phyloP scores from a whole-genome alignment of 2,888 invertebrate genomes.

The Netelia melanura region DNA sequence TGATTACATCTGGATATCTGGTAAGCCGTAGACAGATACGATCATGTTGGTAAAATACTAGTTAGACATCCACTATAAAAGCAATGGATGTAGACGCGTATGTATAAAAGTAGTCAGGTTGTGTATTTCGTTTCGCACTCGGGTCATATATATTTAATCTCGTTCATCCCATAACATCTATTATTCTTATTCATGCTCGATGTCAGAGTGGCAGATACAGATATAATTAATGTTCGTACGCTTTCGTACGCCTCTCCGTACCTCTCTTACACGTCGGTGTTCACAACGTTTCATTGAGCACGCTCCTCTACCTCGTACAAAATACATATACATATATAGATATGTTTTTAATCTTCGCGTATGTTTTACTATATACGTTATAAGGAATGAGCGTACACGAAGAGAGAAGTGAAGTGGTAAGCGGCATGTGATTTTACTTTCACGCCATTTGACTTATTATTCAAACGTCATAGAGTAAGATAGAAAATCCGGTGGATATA shows the following conservation, averaged over 20 bases:
- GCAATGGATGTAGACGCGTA: not conserved
- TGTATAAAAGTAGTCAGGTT: slow-evolving; percentile 5
- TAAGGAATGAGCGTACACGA: not conserved
- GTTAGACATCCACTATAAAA: not conserved
- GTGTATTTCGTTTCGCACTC: slow-evolving; percentile 18
- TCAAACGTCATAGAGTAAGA: slow-evolving; percentile 1
- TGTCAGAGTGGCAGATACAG: slow-evolving; percentile 25
- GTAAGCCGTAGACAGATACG: not conserved
- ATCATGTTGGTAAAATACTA: not conserved
- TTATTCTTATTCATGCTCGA: slow-evolving; percentile 41
- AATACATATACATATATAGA: not conserved
- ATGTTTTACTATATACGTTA: not conserved
- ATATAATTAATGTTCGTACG: slow-evolving; percentile 38
- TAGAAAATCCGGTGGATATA: not conserved
- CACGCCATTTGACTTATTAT: slow-evolving; percentile 39
- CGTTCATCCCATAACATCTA: slow-evolving; percentile 37
- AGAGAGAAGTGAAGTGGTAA: not conserved
- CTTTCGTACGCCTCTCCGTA: slow-evolving; percentile 1
- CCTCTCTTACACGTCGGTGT: slow-evolving; percentile 19
- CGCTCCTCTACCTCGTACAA: slow-evolving; percentile 1
- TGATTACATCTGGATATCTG: slow-evolving; percentile 18
- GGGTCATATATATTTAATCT: slow-evolving; percentile 40
- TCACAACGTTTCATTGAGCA: slow-evolving; percentile 33
- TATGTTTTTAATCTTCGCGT: not conserved
- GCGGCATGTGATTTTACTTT: slow-evolving; percentile 40